Percentiles rank a stretch among this genome's conserved stretches.
phyloP scores from a whole-genome alignment of 64 coral and sea anemone genomes.

The Actinia equina region DNA sequence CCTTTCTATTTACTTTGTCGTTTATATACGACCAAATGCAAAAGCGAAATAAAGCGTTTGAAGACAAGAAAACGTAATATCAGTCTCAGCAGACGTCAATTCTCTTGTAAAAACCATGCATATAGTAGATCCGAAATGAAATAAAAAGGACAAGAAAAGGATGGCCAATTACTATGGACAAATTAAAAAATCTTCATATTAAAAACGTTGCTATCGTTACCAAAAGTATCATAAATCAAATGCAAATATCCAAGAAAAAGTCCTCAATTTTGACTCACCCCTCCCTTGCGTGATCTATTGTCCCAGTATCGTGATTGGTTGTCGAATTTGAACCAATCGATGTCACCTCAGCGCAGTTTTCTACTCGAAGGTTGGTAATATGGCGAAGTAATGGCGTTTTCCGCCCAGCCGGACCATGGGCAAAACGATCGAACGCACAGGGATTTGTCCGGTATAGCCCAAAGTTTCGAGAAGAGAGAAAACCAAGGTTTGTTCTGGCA shows the following conservation, averaged over 20 bases:
- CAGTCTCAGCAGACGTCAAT: too few species aligned
- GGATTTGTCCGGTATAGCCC: conserved; percentile 71
- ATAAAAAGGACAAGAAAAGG: background rate
- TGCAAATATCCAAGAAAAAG: background rate
- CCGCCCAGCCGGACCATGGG: conserved; percentile 98
- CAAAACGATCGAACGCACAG: conserved; percentile 81
- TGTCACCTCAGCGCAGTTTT: conserved; percentile 51
- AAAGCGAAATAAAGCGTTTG: too few species aligned
- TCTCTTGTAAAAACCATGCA: too few species aligned
- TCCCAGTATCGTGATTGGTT: conserved; percentile 63
- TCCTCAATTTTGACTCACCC: background rate
- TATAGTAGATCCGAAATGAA: too few species aligned
- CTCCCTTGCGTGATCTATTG: conserved; percentile 46
- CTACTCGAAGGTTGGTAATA: conserved; percentile 75
- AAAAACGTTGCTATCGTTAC: background rate
- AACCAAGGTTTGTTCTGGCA: conserved; percentile 54
- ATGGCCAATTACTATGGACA: background rate
- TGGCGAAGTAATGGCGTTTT: conserved; percentile 99
- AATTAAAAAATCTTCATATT: background rate
- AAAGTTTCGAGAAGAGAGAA: conserved; percentile 71
- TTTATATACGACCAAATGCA: too few species aligned
- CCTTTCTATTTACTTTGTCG: too few species aligned
- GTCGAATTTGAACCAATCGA: conserved; percentile 87
- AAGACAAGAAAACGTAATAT: too few species aligned
- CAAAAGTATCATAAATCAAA: background rate